Evolutionary conservation across 2,888 invertebrate species (phyloP).

Genomic region (Fragum sueziense): DNA sequence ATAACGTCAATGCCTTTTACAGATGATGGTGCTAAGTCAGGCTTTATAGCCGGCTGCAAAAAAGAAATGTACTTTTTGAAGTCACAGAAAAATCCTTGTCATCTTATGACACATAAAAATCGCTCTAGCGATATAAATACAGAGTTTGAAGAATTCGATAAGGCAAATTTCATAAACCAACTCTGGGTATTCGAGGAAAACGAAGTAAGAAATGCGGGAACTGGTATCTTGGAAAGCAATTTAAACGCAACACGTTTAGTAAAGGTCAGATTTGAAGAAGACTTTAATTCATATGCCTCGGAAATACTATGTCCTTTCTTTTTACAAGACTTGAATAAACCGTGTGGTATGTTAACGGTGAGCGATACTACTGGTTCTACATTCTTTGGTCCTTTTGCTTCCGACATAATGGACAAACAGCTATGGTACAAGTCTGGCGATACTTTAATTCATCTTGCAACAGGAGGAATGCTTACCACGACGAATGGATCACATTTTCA

Average conservation of each 20-base stretch:
- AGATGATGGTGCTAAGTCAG: background rate
- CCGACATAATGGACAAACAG: background rate
- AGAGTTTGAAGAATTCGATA: background rate
- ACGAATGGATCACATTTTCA: background rate
- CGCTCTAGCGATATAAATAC: background rate
- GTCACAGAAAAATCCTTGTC: background rate
- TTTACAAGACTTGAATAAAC: background rate
- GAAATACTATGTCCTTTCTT: background rate
- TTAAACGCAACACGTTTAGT: background rate
- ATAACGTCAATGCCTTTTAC: background rate
- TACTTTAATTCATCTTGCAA: background rate
- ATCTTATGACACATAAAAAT: background rate
- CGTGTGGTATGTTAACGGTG: background rate
- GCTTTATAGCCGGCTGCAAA: background rate
- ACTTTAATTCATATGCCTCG: background rate
- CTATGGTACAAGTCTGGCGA: constrained; percentile 1
- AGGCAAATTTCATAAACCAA: background rate
- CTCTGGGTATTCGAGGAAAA: background rate
- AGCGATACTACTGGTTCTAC: background rate
- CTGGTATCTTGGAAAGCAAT: background rate
- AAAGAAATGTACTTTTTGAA: background rate
- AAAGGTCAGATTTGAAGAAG: background rate
- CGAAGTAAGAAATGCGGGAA: background rate
- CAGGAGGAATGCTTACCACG: background rate
- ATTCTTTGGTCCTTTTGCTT: background rate